Base-by-base conservation (phyloP, 2,797 vertebrate species). In the Sebastes hopkinsi region DNA sequence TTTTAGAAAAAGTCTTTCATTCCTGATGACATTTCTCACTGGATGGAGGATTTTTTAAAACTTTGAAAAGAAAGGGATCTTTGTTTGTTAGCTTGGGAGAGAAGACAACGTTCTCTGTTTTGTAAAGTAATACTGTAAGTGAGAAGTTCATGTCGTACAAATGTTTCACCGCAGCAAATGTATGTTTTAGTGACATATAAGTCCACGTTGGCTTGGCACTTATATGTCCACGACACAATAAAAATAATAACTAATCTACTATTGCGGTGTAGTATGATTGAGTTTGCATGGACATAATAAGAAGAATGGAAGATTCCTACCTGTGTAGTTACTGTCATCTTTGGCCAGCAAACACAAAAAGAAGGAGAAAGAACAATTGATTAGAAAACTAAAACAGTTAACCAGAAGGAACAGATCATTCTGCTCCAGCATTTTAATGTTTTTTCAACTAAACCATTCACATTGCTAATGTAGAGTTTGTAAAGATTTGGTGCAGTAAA, bases 311-410 rank as follows among this genome's bases (percentile, higher is more conserved):
- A 75, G 27, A 29, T 3, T 87, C 92, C 77, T 93, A 95, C 95
- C 95, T 93, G 95, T 95, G 89, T 95, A 95, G 92, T 95, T 96
- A 90, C 90, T 93, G 93, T 96, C 95, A 73, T 95, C 95, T 96
- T 85, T 84, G 74, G 69, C 32, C 14, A 30, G 76, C 66, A 86
- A 58, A 81, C 1, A 82, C 9, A 71, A 52, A 84, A 55, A 73
- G 6, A 84, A 30, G 30, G 34, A 11, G 22, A 25, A 81, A 80
- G 9, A 81, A 34, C 8, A 75, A 9, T n/a, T 25, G 20, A 70
- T 87, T 80, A 81, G 50, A 68, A 69, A 70, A 74, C n/a, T 3
- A 66, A 10, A 22, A 23, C 25, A 58, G 12, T 25, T 16, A 22
- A 65, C 6, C 0, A 42, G 3, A 30, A 14, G 1, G 1, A 20